Evolutionary conservation across 1,140 invertebrate genomes (phyloP), one percentile per base, ranked within the genome.

Genomic region (Drosophila pseudoobscura): DNA sequence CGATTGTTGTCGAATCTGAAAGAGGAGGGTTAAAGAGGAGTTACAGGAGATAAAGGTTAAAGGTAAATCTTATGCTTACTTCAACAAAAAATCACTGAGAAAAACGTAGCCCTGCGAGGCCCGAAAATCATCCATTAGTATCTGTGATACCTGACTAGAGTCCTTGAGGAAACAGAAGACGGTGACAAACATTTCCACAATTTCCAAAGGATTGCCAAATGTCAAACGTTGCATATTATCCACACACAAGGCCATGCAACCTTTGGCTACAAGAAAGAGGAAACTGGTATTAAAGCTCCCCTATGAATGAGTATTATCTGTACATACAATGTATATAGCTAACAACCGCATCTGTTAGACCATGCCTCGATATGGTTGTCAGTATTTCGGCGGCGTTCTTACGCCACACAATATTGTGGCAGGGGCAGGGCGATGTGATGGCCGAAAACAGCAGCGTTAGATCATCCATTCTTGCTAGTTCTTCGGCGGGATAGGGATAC

Each of bases 121-220:
- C 68, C 96, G 94, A 93, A 99, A 99, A 92, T 99, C 98, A 92
- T 99, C 98, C 71, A 99, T 92, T 68, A 99, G 93, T 74, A 96
- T 95, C 92, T 98, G 97, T 63, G 98, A 98, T 55, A 98, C 96
- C 92, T 98, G 97, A 92, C 98, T 98, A n/a, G 98, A 99, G 91
- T 99, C 98, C 93, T 99, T 99, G 52, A 99, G 93, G 92, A 99
- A 98, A 93, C 98, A 99, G 93, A 99, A 99, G 31, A 99, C 95
- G 11, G 98, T 98, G 35, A 98, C 97, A 93, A 99, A 98, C 97
- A 99, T 99, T 93, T 99, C 98, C 11, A 99, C 97, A 70, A 99
- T 95, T 93, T 99, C 98, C 80, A 98, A 93, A n/a, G 97, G 97
- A 69, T 96, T 96, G 78, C 99, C 92, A 92, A 98, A 97, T 80